These are phyloP conservation scores for Amphimallon solstitiale DNA, from an alignment of 2,888 invertebrate species.

Conservation along the genomic window DNA sequence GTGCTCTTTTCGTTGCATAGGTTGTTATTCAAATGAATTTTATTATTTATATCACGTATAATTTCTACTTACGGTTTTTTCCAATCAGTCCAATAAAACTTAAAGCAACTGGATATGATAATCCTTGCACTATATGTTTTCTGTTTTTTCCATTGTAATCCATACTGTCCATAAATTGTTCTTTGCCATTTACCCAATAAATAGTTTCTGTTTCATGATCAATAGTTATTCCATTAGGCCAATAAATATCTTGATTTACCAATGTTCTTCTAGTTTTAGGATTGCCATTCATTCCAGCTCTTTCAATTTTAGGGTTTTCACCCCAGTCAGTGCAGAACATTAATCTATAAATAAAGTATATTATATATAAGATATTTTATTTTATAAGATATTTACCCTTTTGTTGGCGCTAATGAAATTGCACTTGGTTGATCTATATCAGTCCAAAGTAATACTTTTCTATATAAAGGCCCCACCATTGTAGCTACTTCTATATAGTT, in stretches of 20 bases:
- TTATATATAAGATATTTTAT: too few species aligned
- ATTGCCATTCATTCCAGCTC: conserved; percentile 91
- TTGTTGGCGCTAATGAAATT: conserved; percentile 83
- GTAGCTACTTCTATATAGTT: conserved; percentile 90
- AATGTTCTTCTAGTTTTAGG: conserved; percentile 78
- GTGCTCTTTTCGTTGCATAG: too few species aligned
- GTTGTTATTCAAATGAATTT: too few species aligned
- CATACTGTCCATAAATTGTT: conserved; percentile 83
- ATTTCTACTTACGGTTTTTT: conserved; percentile 71
- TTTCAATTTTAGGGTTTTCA: conserved; percentile 89
- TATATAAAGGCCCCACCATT: conserved; percentile 73
- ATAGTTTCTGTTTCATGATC: conserved; percentile 83
- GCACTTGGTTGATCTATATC: conserved; percentile 89
- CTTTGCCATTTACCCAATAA: conserved; percentile 92
- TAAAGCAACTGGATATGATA: conserved; percentile 84
- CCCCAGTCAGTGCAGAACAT: conserved; percentile 97
- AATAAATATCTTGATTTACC: conserved; percentile 85
- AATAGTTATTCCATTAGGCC: conserved; percentile 94
- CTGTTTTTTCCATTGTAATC: conserved; percentile 86
- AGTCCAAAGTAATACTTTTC: conserved; percentile 90
- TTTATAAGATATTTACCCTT: conserved; percentile 70
- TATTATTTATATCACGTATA: too few species aligned
- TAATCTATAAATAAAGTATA: conserved; percentile 71
- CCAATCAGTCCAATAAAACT: conserved; percentile 94
- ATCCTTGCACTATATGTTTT: conserved; percentile 72